Percentiles rank a stretch among this genome's conserved stretches.
These are phyloP conservation scores for Trachymyrmex cornetzi DNA, from an alignment of 1,140 invertebrate species.

Conservation along the genomic window DNA sequence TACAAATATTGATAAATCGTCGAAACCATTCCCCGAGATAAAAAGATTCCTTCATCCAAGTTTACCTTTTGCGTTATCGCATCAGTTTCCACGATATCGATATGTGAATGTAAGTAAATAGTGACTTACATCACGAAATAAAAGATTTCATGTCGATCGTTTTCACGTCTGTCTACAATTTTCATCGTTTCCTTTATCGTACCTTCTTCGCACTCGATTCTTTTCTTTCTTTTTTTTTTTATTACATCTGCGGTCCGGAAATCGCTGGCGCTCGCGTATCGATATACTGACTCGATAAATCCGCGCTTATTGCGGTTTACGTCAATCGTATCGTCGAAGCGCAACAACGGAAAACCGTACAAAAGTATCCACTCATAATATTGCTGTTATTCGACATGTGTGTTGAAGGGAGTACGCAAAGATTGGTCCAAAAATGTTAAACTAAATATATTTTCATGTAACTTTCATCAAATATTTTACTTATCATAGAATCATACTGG, in stretches of 20 bases:
- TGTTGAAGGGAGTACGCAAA: background rate
- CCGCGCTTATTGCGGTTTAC: slow-evolving; percentile 59
- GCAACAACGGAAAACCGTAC: slow-evolving; percentile 13
- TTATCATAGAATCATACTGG: too few relatives aligned
- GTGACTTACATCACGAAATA: slow-evolving; percentile 16
- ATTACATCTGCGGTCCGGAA: background rate
- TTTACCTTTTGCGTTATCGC: slow-evolving; percentile 27
- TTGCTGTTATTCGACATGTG: background rate
- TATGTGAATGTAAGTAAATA: background rate
- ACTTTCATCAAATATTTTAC: too few relatives aligned
- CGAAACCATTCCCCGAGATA: background rate
- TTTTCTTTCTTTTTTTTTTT: background rate
- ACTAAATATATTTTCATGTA: too few relatives aligned
- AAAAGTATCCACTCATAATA: slow-evolving; percentile 18
- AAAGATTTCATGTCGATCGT: slow-evolving; percentile 10
- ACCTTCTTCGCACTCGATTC: background rate
- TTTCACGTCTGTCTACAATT: slow-evolving; percentile 50
- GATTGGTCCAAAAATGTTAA: too few relatives aligned
- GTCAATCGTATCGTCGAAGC: slow-evolving; percentile 27
- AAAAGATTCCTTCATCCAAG: background rate
- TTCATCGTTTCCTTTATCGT: slow-evolving; percentile 28
- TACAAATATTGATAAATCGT: background rate
- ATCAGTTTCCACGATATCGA: slow-evolving; percentile 14
- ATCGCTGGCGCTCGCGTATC: slow-evolving; percentile 13
- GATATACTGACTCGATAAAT: slow-evolving; percentile 48